phyloP scores from a whole-genome alignment of 2,888 invertebrate genomes.

The Tillus elongatus region DNA sequence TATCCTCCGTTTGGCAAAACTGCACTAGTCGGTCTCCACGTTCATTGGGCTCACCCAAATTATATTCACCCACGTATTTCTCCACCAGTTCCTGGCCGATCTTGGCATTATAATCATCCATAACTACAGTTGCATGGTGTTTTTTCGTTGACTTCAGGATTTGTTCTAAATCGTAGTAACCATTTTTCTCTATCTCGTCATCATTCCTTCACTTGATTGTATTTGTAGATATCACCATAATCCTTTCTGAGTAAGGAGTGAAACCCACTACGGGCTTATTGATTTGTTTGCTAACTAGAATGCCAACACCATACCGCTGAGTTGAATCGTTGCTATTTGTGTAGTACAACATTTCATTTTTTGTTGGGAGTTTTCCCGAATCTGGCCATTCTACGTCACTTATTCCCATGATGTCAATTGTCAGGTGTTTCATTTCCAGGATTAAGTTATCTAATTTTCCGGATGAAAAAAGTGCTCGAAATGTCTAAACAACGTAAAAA shows the following conservation, averaged over 20 bases:
- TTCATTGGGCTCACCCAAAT: not conserved
- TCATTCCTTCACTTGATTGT: not conserved
- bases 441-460: not conserved
- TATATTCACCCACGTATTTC: not conserved
- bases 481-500: too few relatives aligned
- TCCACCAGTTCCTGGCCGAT: constrained; percentile 1
- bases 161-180: too few relatives aligned
- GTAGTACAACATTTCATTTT: not conserved
- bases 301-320: not conserved
- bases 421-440: not conserved
- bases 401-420: not conserved
- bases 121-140: constrained; percentile 1
- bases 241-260: not conserved
- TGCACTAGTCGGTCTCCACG: constrained; percentile 5
- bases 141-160: too few relatives aligned
- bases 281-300: not conserved
- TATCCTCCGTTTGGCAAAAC: constrained; percentile 4
- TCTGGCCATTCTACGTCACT: constrained; percentile 4
- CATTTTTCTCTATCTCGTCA: constrained; percentile 1
- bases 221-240: not conserved
- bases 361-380: not conserved
- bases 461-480: too few relatives aligned
- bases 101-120: constrained; percentile 4
- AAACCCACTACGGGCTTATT: not conserved
- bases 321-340: not conserved